Percentiles rank a stretch among this genome's conserved stretches.
phyloP scores from a whole-genome alignment of 2,113 vertebrate genomes.

The Sapajus apella region DNA sequence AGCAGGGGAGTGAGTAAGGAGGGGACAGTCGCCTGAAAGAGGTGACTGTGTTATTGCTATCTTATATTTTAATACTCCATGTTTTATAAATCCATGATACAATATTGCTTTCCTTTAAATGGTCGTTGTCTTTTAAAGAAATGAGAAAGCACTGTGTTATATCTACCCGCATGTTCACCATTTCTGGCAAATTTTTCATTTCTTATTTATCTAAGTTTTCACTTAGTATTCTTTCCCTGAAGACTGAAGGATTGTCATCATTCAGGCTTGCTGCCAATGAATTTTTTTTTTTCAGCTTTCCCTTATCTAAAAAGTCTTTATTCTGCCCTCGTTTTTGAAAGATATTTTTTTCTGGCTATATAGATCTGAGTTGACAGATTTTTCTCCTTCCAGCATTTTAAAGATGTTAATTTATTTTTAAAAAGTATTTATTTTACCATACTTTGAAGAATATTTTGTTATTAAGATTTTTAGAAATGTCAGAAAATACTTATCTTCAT shows the following conservation, averaged over 20 bases:
- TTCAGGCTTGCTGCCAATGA: not conserved
- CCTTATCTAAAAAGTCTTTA: not conserved
- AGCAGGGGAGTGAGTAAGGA: not conserved
- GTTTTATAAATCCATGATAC: not conserved
- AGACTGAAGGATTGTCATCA: not conserved
- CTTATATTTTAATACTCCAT: not conserved
- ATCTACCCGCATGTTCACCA: not conserved
- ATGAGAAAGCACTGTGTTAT: not conserved
- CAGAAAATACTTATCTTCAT: not conserved
- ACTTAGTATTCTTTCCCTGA: not conserved
- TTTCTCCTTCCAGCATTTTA: not conserved
- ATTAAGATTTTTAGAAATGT: not conserved
- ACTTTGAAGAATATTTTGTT: not conserved
- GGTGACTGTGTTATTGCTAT: not conserved
- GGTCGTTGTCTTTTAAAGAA: not conserved
- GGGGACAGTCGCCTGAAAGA: no score
- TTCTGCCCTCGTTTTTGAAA: not conserved
- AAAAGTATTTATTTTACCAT: not conserved
- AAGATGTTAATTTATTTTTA: not conserved
- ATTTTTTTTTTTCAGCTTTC: not conserved
- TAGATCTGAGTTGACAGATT: not conserved
- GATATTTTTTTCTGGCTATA: not conserved
- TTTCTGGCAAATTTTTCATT: not conserved
- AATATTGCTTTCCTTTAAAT: not conserved
- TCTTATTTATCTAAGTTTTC: not conserved